Base-by-base conservation (phyloP, 2,113 vertebrate genomes). In the Odocoileus hemionus region DNA sequence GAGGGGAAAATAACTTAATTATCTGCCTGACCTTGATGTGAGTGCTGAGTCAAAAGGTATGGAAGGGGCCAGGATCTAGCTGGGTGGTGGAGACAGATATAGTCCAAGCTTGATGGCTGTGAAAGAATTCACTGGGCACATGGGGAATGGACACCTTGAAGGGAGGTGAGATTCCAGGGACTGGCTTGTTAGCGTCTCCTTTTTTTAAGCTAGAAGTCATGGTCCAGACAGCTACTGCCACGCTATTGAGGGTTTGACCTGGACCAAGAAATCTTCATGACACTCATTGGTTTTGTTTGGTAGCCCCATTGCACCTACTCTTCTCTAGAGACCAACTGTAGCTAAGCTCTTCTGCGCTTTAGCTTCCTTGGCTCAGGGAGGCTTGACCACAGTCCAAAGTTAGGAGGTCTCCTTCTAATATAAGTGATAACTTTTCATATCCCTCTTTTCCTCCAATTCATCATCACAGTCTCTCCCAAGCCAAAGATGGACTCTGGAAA, bases 21-120 rank as follows among this genome's bases (percentile, higher is more conserved):
- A 93, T 94, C 84, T 79, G 50, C 60, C 74, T 96, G 94, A 96
- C 91, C 94, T 98, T 98, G 97, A 90, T 84, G 82, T 79, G 61
- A 96, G 19, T 55, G 21, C 70, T 82, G 14, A 45, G 47, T 83
- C 96, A 61, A 88, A 79, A 96, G 47, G 60, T 85, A 85, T 23
- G 80, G 80, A 92, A 95, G 60, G 26, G 43, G 4, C 28, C 60
- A 55, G 57, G 74, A 80, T 54, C 54, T n/a, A 10, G 57, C 23
- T 64, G 36, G 70, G 5, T 28, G 33, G 36, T 23, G 47, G 45
- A 89, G 58, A 36, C 7, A 58, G 74, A 36, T 47, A 17, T 64
- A 54, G 76, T 84, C 9, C 25, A 17, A 89, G 19, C 55, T 92
- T 15, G 1, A 7, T 55, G n/a, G 55, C 54, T 47, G 3, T 10